These are phyloP conservation scores for Aphelenchoides fujianensis DNA, from an alignment of 1,140 invertebrate genomes.

Conservation along the genomic window DNA sequence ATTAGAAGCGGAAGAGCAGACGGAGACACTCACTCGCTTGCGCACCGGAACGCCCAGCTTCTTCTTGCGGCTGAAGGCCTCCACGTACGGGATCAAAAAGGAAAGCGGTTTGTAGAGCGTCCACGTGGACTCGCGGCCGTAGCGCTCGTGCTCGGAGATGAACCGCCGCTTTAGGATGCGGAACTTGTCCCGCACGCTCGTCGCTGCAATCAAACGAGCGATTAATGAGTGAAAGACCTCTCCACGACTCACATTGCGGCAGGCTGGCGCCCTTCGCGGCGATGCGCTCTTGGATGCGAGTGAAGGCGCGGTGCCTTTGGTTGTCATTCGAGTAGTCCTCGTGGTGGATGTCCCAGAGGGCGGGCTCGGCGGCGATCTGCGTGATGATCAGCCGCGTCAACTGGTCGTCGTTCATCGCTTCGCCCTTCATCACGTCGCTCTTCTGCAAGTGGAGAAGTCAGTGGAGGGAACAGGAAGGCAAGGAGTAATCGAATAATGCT, in stretches of 20 bases:
- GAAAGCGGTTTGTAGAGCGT: conserved; percentile 8
- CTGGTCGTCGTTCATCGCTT: neutral
- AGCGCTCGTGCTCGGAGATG: neutral
- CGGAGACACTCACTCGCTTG: conserved; percentile 13
- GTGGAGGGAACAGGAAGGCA: neutral
- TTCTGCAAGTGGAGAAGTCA: neutral
- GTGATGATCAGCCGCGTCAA: neutral
- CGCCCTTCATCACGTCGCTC: neutral
- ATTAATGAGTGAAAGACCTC: neutral
- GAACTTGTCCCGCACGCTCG: conserved; percentile 1
- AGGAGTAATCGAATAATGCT: neutral
- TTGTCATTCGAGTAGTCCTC: conserved; percentile 11
- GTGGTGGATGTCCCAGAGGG: neutral
- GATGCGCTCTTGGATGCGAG: conserved; percentile 3
- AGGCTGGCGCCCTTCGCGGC: neutral
- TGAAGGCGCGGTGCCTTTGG: neutral
- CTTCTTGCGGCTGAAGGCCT: neutral
- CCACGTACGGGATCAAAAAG: conserved; percentile 7
- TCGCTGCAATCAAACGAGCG: conserved; percentile 1
- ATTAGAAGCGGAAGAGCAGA: too few species aligned
- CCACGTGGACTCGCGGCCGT: neutral
- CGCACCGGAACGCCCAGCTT: too few species aligned
- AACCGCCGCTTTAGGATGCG: conserved; percentile 11
- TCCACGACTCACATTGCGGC: neutral
- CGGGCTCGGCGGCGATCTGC: neutral